Conservation (phyloP, 2,113 vertebrate species). For the Tenebrosternarchus preto region DNA sequence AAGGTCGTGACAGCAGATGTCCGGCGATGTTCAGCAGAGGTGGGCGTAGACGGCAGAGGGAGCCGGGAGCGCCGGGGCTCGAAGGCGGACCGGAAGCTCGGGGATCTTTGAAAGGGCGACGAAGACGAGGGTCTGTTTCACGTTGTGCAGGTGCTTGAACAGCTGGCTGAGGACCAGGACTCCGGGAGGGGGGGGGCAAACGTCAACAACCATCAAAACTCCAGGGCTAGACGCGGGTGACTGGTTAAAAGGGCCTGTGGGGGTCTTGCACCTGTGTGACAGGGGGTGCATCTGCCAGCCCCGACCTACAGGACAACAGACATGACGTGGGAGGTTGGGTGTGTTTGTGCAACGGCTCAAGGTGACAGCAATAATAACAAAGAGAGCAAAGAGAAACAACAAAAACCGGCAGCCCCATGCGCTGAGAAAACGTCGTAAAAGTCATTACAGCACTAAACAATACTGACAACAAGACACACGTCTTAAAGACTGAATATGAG, state of each 20-base stretch:
- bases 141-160: constrained; percentile 69
- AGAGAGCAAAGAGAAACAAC: constrained; percentile 38
- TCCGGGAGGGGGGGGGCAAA: constrained; percentile 53
- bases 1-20: constrained; percentile 64
- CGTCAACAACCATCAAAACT: constrained; percentile 38
- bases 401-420: constrained; percentile 46
- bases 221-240: constrained; percentile 42
- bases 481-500: neutral
- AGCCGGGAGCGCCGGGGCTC: constrained; percentile 45
- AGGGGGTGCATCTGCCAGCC: constrained; percentile 22
- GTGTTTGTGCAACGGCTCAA: constrained; percentile 49
- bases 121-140: constrained; percentile 67
- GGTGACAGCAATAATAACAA: constrained; percentile 52
- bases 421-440: too few relatives aligned
- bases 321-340: constrained; percentile 17
- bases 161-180: constrained; percentile 66
- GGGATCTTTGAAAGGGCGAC: constrained; percentile 55
- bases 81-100: constrained; percentile 21
- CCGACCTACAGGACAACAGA: constrained; percentile 40
- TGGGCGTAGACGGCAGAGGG: constrained; percentile 48
- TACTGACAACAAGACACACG: constrained; percentile 7
- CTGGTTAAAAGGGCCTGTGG: constrained; percentile 26
- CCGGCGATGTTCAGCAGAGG: constrained; percentile 57
- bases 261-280: constrained; percentile 49
- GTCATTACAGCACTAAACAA: too few relatives aligned